Percentiles rank a stretch among this genome's conserved stretches.
Evolutionary conservation across 2,797 vertebrate species (phyloP).

Genomic region (Loriculus beryllinus): DNA sequence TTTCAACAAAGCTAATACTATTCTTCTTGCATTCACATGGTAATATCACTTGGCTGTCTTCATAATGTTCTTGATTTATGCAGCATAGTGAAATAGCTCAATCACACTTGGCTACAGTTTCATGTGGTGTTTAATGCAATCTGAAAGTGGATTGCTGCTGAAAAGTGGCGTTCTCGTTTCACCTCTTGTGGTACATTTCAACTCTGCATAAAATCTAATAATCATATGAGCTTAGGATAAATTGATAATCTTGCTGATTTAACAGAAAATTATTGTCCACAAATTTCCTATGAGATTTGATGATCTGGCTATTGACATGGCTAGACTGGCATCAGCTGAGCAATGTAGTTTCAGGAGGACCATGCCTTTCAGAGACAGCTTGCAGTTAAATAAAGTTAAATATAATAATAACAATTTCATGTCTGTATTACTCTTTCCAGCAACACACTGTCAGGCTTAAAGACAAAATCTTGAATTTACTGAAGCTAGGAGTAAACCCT

Average conservation of each 20-base stretch:
- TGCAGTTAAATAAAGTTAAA: neutral
- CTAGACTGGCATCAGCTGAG: neutral
- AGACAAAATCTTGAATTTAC: neutral
- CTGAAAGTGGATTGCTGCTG: neutral
- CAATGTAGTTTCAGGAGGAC: neutral
- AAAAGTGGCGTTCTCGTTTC: neutral
- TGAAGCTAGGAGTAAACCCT: neutral
- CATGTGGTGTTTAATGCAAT: neutral
- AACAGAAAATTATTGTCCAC: neutral
- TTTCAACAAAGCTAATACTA: neutral
- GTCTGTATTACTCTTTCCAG: neutral
- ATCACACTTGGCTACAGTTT: neutral
- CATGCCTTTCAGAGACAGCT: neutral
- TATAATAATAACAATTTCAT: neutral
- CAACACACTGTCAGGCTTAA: neutral
- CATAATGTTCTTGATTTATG: neutral
- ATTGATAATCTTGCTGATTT: neutral
- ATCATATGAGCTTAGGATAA: neutral
- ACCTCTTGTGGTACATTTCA: neutral
- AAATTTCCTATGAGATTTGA: neutral
- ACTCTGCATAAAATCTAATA: neutral
- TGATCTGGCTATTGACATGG: neutral
- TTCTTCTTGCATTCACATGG: neutral
- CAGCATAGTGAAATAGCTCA: neutral
- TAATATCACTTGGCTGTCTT: neutral